These are phyloP conservation scores for Protomyctophum bolini DNA, from an alignment of 2,113 vertebrate genomes.

Conservation along the genomic window DNA sequence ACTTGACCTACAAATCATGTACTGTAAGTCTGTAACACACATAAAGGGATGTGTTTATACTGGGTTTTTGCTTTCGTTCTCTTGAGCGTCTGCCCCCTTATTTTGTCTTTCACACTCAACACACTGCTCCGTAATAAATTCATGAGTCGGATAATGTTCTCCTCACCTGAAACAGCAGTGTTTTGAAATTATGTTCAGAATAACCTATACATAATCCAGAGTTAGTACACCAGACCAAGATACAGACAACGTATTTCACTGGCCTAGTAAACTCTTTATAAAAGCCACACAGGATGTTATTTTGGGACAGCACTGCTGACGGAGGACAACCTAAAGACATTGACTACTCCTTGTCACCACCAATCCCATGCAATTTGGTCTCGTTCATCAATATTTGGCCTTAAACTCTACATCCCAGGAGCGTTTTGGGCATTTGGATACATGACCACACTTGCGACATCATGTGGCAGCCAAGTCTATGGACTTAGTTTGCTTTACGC, in stretches of 20 bases:
- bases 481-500: no score
- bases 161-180: constrained; percentile 17
- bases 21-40: constrained; percentile 33
- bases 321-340: background rate
- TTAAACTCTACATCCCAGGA: no score
- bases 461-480: no score
- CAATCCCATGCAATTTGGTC: no score
- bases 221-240: constrained; percentile 11
- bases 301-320: background rate
- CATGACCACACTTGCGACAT: no score
- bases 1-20: constrained; percentile 39
- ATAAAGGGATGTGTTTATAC: no score
- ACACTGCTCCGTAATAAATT: constrained; percentile 24
- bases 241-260: background rate
- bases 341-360: background rate
- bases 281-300: background rate
- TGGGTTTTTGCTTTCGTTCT: background rate
- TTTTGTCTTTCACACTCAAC: constrained; percentile 1
- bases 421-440: no score
- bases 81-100: background rate
- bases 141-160: constrained; percentile 53
- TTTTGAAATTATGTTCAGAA: constrained; percentile 19
- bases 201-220: constrained; percentile 19
- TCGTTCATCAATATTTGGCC: no score
- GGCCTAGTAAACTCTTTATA: no score